Percentiles rank a stretch among this genome's conserved stretches.
Conservation (phyloP, 2,797 vertebrate species). For the Taeniopygia guttata region DNA sequence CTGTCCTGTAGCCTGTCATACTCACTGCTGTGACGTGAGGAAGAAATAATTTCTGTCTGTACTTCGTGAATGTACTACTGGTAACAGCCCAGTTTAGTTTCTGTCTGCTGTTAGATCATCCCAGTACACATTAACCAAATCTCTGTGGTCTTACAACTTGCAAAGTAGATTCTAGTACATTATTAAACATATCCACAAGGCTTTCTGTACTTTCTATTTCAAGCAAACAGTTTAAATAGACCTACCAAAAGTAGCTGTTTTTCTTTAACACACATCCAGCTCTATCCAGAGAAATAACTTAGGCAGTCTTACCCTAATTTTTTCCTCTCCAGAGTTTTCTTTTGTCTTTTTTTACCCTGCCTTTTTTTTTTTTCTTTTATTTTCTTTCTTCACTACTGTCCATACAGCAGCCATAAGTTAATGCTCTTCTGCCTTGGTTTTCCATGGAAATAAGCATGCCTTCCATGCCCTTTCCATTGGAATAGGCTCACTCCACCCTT, state of each 20-base stretch:
- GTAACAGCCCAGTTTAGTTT: background rate
- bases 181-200: background rate
- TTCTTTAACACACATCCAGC: background rate
- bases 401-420: background rate
- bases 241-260: background rate
- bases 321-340: background rate
- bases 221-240: background rate
- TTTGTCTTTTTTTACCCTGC: background rate
- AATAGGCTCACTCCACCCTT: background rate
- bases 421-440: background rate
- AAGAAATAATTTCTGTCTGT: background rate
- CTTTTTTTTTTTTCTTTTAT: background rate
- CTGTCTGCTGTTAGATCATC: background rate
- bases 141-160: background rate
- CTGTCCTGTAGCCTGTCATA: background rate
- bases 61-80: background rate
- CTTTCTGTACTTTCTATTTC: background rate
- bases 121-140: background rate
- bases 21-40: background rate
- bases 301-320: background rate
- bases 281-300: background rate
- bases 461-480: background rate
- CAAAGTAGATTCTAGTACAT: background rate
- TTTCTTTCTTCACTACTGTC: background rate
- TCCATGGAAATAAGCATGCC: background rate